Evolutionary conservation across 2,113 vertebrate genomes (phyloP).

Genomic region (Tapirus terrestris): DNA sequence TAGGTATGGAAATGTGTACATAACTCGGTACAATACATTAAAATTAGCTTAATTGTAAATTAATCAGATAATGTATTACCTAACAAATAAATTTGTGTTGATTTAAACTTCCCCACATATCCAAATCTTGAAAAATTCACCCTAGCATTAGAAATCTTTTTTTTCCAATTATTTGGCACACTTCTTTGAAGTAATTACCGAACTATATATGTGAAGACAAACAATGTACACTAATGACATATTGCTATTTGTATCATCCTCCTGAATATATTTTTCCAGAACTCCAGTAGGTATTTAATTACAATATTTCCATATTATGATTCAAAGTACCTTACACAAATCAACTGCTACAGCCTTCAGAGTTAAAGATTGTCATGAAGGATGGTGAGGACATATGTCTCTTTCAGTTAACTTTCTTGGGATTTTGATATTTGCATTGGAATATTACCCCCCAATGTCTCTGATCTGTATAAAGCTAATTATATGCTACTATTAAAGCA

Average conservation of each 20-base stretch:
- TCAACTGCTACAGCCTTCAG: conserved; percentile 75
- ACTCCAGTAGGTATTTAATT: conserved; percentile 76
- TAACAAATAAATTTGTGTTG: conserved; percentile 1
- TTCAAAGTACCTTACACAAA: conserved; percentile 80
- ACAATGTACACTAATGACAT: conserved; percentile 8
- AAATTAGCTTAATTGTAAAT: conserved; percentile 30
- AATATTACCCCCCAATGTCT: conserved; percentile 76
- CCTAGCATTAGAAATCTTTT: conserved; percentile 15
- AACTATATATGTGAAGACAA: background rate
- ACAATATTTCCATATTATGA: conserved; percentile 73
- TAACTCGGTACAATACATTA: conserved; percentile 2
- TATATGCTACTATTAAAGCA: conserved; percentile 85
- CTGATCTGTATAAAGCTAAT: conserved; percentile 86
- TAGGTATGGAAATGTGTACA: background rate
- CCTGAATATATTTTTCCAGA: conserved; percentile 72
- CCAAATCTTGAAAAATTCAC: background rate
- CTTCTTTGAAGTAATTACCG: conserved; percentile 40
- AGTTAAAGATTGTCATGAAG: conserved; percentile 75
- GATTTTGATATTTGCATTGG: conserved; percentile 82
- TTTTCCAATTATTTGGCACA: conserved; percentile 43
- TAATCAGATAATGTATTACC: background rate
- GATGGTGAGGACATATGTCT: conserved; percentile 80
- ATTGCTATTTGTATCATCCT: conserved; percentile 63
- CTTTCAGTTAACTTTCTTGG: conserved; percentile 79
- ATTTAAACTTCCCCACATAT: background rate